Percentiles rank a stretch among this genome's conserved stretches.
phyloP scores from a whole-genome alignment of 53 echinoderm and acorn worm genomes.

The Echinarachnius parma region DNA sequence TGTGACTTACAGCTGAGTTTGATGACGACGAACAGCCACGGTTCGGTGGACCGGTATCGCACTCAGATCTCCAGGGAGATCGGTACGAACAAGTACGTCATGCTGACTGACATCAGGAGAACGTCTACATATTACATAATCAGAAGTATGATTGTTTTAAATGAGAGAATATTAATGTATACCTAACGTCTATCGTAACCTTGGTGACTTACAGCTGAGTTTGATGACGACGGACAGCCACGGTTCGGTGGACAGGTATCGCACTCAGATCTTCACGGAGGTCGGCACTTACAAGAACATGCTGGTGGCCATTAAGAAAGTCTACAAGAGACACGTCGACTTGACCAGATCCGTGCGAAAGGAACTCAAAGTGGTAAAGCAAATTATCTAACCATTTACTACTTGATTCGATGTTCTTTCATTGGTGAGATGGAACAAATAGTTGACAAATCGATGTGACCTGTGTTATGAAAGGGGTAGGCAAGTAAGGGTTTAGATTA shows the following conservation, averaged over 20 bases:
- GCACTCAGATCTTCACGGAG: slow-evolving; percentile 86
- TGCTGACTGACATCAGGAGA: slow-evolving; percentile 80
- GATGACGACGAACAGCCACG: slow-evolving; percentile 73
- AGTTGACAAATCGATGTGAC: no score
- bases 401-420: no score
- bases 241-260: slow-evolving; percentile 64
- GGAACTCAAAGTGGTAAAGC: slow-evolving; percentile 91
- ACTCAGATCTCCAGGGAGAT: slow-evolving; percentile 86
- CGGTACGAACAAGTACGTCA: slow-evolving; percentile 77
- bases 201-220: slow-evolving; percentile 86
- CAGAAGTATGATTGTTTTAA: no score
- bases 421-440: no score
- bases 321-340: slow-evolving; percentile 74
- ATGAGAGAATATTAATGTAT: no score
- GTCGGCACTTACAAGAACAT: slow-evolving; percentile 83
- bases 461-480: no score
- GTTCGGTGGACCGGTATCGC: slow-evolving; percentile 67
- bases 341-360: slow-evolving; percentile 69
- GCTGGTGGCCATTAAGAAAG: slow-evolving; percentile 79
- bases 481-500: no score
- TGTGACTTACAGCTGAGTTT: slow-evolving; percentile 84
- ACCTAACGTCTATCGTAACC: no score
- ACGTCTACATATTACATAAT: no score
- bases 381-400: no score
- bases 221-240: slow-evolving; percentile 75